Percentiles rank a stretch among this genome's conserved stretches.
These are phyloP conservation scores for Rhombomys opimus DNA, from an alignment of 2,113 vertebrate genomes.

Conservation along the genomic window DNA sequence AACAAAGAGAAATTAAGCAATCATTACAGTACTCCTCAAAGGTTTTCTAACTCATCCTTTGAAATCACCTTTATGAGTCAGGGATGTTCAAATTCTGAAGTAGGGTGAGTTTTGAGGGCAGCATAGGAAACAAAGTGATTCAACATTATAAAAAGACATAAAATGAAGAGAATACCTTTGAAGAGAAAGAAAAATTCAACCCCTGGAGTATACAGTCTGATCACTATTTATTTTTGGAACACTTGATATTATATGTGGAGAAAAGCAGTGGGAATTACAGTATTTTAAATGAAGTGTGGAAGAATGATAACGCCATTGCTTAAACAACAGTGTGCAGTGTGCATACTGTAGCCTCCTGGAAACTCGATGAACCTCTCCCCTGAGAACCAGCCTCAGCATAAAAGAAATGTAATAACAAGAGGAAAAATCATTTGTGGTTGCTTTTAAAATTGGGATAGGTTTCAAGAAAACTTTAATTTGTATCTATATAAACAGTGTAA, in stretches of 20 bases:
- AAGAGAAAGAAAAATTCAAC: neutral
- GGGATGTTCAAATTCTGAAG: neutral
- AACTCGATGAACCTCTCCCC: neutral
- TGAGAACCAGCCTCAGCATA: neutral
- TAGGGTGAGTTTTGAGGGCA: neutral
- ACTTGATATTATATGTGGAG: neutral
- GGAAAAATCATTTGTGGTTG: neutral
- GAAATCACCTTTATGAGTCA: neutral
- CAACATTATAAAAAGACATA: neutral
- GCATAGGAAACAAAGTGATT: neutral
- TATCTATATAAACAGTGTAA: neutral
- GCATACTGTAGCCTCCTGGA: neutral
- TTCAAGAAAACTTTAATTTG: conserved; percentile 18
- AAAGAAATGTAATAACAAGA: neutral
- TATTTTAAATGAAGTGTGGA: neutral
- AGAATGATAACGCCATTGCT: neutral
- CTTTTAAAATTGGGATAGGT: conserved; percentile 24
- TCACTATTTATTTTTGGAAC: neutral
- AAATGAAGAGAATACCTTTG: neutral
- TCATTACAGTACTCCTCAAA: neutral
- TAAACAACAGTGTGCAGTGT: neutral
- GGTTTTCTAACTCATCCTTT: neutral
- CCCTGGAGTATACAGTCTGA: neutral
- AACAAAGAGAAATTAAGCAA: neutral
- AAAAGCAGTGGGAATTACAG: neutral